A percentile compares a stretch with the other conserved stretches of the same genome.
Evolutionary conservation across 1,140 invertebrate species (phyloP).

Genomic region (Agrilus planipennis): DNA sequence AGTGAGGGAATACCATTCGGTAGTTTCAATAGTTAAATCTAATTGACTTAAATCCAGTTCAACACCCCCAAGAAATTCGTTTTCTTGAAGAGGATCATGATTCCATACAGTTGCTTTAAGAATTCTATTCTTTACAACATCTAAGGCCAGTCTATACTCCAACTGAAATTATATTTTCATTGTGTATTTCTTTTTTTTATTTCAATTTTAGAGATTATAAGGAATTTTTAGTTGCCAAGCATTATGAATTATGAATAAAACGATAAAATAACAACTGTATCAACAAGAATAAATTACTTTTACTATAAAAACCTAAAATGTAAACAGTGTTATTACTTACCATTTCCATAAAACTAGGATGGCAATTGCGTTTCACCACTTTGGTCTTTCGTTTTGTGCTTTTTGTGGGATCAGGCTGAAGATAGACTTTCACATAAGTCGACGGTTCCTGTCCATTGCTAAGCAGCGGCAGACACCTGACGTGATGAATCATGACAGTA

Average conservation of each 20-base stretch:
- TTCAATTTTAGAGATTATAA: too few relatives aligned
- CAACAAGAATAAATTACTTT: too few relatives aligned
- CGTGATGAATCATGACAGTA: constrained; percentile 80
- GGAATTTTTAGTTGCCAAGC: too few relatives aligned
- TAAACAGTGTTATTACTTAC: constrained; percentile 39
- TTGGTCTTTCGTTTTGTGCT: constrained; percentile 92
- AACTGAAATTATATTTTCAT: too few relatives aligned
- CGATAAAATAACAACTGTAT: too few relatives aligned
- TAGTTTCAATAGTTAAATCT: constrained; percentile 62
- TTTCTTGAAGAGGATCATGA: constrained; percentile 89
- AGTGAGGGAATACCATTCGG: constrained; percentile 65
- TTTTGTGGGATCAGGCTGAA: constrained; percentile 78
- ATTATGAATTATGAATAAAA: too few relatives aligned
- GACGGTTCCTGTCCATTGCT: constrained; percentile 68
- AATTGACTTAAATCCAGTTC: constrained; percentile 60
- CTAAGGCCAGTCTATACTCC: constrained; percentile 76
- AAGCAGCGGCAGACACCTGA: constrained; percentile 64
- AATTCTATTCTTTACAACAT: constrained; percentile 59
- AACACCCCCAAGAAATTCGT: constrained; percentile 85
- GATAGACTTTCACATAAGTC: constrained; percentile 89
- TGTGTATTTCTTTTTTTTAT: too few relatives aligned
- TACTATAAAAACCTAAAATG: too few relatives aligned
- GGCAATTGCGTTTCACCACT: constrained; percentile 79
- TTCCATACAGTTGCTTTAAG: constrained; percentile 92
- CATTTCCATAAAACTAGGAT: constrained; percentile 98